Evolutionary conservation across 2,797 vertebrate genomes (phyloP).

Genomic region (Staurois parvus): DNA sequence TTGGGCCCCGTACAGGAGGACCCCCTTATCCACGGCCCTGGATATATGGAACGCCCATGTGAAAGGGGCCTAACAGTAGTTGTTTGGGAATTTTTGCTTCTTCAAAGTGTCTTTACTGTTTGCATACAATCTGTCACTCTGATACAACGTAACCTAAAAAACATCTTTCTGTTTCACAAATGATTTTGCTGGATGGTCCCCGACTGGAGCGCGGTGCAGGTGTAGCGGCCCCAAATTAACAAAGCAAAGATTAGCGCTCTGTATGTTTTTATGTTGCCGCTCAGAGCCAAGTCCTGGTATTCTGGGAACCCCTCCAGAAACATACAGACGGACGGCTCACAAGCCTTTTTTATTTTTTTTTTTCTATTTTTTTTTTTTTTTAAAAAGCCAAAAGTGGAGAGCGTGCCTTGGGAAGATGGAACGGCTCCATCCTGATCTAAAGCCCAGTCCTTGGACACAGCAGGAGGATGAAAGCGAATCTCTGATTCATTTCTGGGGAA

Average conservation of each 20-base stretch:
- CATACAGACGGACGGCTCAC: conserved; percentile 17
- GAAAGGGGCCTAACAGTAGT: no score
- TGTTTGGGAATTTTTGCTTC: no score
- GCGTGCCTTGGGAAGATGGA: neutral
- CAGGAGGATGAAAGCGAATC: conserved; percentile 41
- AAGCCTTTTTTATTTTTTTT: neutral
- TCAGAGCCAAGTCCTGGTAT: conserved; percentile 24
- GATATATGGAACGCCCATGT: no score
- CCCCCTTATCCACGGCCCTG: no score
- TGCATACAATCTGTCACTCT: no score
- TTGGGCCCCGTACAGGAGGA: no score
- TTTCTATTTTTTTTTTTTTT: neutral
- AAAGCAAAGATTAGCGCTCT: conserved; percentile 16
- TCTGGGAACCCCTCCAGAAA: conserved; percentile 40
- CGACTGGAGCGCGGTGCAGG: neutral
- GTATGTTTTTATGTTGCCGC: conserved; percentile 21
- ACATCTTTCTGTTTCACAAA: neutral
- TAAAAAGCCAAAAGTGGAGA: neutral
- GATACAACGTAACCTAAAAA: no score
- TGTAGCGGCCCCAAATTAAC: conserved; percentile 21
- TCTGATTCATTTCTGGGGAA: conserved; percentile 47
- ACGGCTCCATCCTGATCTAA: conserved; percentile 13
- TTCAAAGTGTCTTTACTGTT: no score
- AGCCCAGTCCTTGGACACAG: conserved; percentile 20
- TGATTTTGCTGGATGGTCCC: neutral